A percentile compares a stretch with the other conserved stretches of the same genome.
phyloP scores from a whole-genome alignment of 2,888 invertebrate species.

The Aporophyla lueneburgensis region DNA sequence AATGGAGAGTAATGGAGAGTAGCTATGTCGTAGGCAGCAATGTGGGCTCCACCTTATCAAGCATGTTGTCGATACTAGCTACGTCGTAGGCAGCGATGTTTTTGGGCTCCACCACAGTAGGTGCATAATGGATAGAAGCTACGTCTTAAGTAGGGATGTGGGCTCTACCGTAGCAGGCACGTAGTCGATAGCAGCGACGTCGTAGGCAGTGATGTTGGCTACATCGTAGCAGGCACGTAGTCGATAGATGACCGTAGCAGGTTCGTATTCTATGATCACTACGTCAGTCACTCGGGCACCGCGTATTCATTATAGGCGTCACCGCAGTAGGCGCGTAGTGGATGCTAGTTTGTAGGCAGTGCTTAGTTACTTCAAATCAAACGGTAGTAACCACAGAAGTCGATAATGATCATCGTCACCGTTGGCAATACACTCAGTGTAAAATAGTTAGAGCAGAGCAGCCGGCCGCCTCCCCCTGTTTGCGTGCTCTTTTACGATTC shows the following conservation, averaged over 20 bases:
- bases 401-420: not conserved
- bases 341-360: not conserved
- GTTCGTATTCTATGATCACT: too few relatives aligned
- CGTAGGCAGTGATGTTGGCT: not conserved
- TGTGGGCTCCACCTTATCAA: not conserved
- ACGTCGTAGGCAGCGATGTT: not conserved
- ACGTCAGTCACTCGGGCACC: too few relatives aligned
- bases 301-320: too few relatives aligned
- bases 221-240: not conserved
- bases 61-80: not conserved
- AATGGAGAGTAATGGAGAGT: too few relatives aligned
- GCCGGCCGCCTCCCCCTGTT: not conserved
- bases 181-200: not conserved
- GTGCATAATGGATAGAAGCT: not conserved
- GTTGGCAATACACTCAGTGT: not conserved
- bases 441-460: too few relatives aligned
- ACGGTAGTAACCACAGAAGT: not conserved
- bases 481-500: not conserved
- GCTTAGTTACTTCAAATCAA: not conserved
- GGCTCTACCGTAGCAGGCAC: not conserved
- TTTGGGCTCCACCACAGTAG: not conserved
- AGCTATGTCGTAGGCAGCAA: not conserved
- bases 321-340: not conserved
- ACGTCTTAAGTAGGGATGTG: not conserved
- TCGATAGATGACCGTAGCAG: too few relatives aligned